Evolutionary conservation across 2,888 invertebrate genomes (phyloP).

Genomic region (Eilema griseolum): DNA sequence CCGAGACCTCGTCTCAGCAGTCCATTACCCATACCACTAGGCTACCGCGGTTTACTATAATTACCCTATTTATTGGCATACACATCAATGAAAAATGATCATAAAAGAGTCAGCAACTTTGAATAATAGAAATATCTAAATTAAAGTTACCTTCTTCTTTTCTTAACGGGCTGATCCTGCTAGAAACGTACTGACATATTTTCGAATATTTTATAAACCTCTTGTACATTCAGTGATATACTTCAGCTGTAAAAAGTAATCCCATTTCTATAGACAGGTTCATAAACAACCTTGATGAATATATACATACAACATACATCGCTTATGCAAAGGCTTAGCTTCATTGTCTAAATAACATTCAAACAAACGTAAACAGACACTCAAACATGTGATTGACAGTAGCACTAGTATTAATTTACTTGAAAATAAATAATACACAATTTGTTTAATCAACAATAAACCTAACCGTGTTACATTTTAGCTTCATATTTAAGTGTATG

Average conservation of each 20-base stretch:
- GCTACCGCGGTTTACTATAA: too few relatives aligned
- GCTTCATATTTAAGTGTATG: not conserved
- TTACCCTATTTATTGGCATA: too few relatives aligned
- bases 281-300: not conserved
- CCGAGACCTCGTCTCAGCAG: too few relatives aligned
- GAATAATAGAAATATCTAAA: too few relatives aligned
- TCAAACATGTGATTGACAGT: not conserved
- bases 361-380: not conserved
- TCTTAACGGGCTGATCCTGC: not conserved
- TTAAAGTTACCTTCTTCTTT: not conserved
- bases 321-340: not conserved
- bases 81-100: too few relatives aligned
- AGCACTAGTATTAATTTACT: not conserved
- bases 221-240: not conserved
- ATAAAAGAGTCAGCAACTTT: too few relatives aligned
- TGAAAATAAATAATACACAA: not conserved
- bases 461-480: not conserved
- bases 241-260: not conserved
- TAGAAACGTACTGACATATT: not conserved
- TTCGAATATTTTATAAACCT: not conserved
- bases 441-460: not conserved
- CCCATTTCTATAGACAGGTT: constrained; percentile 2
- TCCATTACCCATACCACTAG: too few relatives aligned
- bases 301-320: not conserved
- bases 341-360: not conserved